Percentiles rank a stretch among this genome's conserved stretches.
Evolutionary conservation across 1,140 invertebrate genomes (phyloP).

Genomic region (Phortica variegata): DNA sequence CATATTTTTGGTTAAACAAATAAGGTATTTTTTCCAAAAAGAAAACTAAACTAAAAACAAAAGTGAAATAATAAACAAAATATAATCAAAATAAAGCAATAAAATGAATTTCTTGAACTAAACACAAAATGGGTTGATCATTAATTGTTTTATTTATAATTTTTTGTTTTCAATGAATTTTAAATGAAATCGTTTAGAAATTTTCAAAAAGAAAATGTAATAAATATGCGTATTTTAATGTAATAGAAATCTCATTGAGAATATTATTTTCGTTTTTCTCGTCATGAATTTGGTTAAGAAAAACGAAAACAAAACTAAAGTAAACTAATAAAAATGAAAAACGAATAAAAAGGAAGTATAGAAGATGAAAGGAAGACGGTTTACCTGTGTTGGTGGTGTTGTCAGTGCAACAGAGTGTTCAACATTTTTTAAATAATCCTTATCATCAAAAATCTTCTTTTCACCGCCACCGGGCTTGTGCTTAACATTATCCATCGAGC

Average conservation of each 20-base stretch:
- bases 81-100: constrained; percentile 28
- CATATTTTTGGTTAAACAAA: too few species aligned
- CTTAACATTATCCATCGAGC: constrained; percentile 90
- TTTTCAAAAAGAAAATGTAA: too few species aligned
- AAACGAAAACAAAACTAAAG: too few species aligned
- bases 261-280: too few species aligned
- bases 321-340: too few species aligned
- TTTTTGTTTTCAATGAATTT: background rate
- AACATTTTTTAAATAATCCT: constrained; percentile 79
- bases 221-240: too few species aligned
- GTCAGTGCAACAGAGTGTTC: constrained; percentile 56
- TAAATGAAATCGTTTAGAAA: background rate
- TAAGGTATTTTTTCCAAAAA: too few species aligned
- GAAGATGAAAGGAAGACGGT: constrained; percentile 41
- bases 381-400: constrained; percentile 57
- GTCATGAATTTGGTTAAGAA: too few species aligned
- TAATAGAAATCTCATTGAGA: too few species aligned
- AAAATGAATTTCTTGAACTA: constrained; percentile 49
- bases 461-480: constrained; percentile 92
- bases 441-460: constrained; percentile 91
- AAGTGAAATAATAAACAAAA: constrained; percentile 23
- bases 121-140: constrained; percentile 47
- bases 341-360: too few species aligned
- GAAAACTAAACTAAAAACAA: constrained; percentile 19
- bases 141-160: constrained; percentile 13